These are phyloP conservation scores for Tokudaia tokunoshimensis DNA, from an alignment of 2,797 vertebrate species.

Conservation along the genomic window DNA sequence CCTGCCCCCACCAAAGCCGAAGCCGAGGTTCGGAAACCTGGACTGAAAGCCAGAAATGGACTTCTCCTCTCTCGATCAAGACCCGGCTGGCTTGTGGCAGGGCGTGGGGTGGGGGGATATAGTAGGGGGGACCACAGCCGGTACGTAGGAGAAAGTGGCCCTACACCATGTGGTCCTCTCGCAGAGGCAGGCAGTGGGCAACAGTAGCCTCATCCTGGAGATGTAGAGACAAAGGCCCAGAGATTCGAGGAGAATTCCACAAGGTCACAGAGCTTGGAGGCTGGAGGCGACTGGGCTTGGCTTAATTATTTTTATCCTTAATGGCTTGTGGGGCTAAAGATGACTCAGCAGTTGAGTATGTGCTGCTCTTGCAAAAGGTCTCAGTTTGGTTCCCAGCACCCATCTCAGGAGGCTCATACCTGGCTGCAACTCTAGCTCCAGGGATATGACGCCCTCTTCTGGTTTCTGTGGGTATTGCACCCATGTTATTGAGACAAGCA, in stretches of 20 bases:
- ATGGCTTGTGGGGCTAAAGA: background rate
- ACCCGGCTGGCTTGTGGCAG: accelerated
- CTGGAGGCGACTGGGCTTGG: background rate
- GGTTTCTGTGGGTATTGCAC: background rate
- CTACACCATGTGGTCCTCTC: background rate
- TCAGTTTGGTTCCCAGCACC: background rate
- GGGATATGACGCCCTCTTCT: background rate
- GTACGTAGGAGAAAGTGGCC: background rate
- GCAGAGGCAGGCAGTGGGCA: background rate
- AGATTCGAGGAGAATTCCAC: background rate
- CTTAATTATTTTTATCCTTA: conserved; percentile 1
- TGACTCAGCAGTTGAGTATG: background rate
- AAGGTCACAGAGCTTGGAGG: background rate
- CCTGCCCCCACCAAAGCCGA: background rate
- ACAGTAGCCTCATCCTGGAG: background rate
- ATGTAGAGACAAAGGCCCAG: background rate
- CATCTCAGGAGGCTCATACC: background rate
- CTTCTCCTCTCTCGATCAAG: background rate
- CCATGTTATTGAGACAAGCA: background rate
- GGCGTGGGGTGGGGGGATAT: background rate
- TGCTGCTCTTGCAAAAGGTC: background rate
- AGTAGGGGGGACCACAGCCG: accelerated
- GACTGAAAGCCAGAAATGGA: conserved; percentile 44
- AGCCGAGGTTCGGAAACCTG: conserved; percentile 71
- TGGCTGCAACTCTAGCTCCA: background rate